These are phyloP conservation scores for Archivesica marissinica DNA, from an alignment of 1,140 invertebrate species.

Conservation along the genomic window DNA sequence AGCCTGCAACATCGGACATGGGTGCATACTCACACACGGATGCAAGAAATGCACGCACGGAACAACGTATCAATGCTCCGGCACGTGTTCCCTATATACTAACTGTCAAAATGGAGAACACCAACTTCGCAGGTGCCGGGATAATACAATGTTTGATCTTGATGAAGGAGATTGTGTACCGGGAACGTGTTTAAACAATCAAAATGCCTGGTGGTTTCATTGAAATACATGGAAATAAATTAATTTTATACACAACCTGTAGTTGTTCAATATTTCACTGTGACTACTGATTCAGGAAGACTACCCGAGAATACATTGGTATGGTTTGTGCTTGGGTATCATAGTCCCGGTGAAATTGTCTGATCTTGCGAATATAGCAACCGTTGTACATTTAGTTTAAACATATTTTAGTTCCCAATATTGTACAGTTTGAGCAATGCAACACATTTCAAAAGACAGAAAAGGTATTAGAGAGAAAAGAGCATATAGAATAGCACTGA, in stretches of 20 bases:
- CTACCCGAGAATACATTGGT: too few relatives aligned
- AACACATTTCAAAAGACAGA: too few relatives aligned
- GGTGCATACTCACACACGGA: constrained; percentile 30
- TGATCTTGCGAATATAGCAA: too few relatives aligned
- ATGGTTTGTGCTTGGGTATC: too few relatives aligned
- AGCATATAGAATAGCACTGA: too few relatives aligned
- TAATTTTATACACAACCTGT: neutral
- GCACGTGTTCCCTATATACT: constrained; percentile 35
- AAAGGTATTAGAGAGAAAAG: too few relatives aligned
- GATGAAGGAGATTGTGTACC: constrained; percentile 13
- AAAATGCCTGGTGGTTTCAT: constrained; percentile 7
- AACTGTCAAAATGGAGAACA: constrained; percentile 43
- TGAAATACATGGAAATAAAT: neutral
- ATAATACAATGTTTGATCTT: constrained; percentile 34
- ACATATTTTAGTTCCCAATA: too few relatives aligned
- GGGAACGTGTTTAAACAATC: constrained; percentile 17
- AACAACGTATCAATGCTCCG: constrained; percentile 26
- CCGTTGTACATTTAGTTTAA: too few relatives aligned
- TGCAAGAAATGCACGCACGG: constrained; percentile 25
- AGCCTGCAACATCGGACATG: constrained; percentile 49
- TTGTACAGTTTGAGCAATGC: too few relatives aligned
- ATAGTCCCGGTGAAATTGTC: too few relatives aligned
- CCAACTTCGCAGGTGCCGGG: neutral
- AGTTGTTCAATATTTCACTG: neutral
- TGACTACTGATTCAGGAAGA: neutral